Evolutionary conservation across 2,888 invertebrate species (phyloP).

Genomic region (Chloromyia formosa): DNA sequence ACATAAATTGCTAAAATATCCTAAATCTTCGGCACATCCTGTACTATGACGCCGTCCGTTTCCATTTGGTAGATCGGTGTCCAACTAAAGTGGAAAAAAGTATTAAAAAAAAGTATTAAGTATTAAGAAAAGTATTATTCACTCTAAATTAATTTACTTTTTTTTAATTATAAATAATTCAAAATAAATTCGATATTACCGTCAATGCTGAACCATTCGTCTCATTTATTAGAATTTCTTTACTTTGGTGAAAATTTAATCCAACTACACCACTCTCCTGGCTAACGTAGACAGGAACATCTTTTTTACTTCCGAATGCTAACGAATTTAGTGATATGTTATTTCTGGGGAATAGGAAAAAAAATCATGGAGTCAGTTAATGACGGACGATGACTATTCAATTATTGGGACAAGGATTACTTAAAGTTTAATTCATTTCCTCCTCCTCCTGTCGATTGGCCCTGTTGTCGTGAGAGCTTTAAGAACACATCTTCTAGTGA

Average conservation of each 20-base stretch:
- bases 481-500: slow-evolving; percentile 93
- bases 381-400: slow-evolving; percentile 5
- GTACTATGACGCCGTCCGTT: background rate
- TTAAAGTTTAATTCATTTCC: slow-evolving; percentile 61
- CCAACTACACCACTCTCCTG: slow-evolving; percentile 89
- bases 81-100: background rate
- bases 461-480: slow-evolving; percentile 84
- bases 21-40: slow-evolving; percentile 63
- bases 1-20: slow-evolving; percentile 67
- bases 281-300: slow-evolving; percentile 83
- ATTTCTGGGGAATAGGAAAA: slow-evolving; percentile 66
- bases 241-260: slow-evolving; percentile 89
- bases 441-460: slow-evolving; percentile 67
- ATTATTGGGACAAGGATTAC: slow-evolving; percentile 52
- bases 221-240: slow-evolving; percentile 84
- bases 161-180: background rate
- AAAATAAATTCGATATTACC: slow-evolving; percentile 54
- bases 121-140: background rate
- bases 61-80: slow-evolving; percentile 20
- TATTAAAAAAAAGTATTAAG: slow-evolving; percentile 1
- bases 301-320: slow-evolving; percentile 82
- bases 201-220: slow-evolving; percentile 69
- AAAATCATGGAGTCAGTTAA: background rate
- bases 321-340: slow-evolving; percentile 83
- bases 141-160: background rate